Conservation (phyloP, 2,113 vertebrate genomes). For the Gila orcuttii region DNA sequence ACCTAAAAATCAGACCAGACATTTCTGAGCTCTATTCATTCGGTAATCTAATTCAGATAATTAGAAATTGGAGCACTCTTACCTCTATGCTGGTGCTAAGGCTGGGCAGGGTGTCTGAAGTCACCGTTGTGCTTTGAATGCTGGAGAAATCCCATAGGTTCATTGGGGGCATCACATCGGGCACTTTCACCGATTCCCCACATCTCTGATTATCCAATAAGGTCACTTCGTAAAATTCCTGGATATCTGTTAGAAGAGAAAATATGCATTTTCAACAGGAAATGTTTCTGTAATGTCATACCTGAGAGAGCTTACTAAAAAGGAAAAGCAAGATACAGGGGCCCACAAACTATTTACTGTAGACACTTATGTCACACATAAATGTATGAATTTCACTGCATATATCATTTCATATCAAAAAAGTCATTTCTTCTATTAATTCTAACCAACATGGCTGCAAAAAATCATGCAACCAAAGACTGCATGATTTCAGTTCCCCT, state of each 20-base stretch:
- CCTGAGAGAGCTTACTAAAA: not conserved
- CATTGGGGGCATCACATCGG: constrained; percentile 80
- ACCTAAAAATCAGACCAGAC: not conserved
- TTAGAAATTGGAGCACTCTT: constrained; percentile 43
- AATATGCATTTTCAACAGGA: not conserved
- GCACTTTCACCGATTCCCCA: constrained; percentile 78
- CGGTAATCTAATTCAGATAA: not conserved
- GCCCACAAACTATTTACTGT: not conserved
- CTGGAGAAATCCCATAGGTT: constrained; percentile 95
- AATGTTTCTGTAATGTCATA: not conserved
- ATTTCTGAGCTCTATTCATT: not conserved
- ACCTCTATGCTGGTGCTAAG: constrained; percentile 93
- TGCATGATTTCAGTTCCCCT: not conserved
- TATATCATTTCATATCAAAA: not conserved
- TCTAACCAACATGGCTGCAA: not conserved
- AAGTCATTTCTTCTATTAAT: not conserved
- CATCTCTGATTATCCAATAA: constrained; percentile 94
- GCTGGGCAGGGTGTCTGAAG: constrained; percentile 91
- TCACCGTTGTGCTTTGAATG: constrained; percentile 89
- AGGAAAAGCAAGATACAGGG: not conserved
- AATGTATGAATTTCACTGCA: not conserved
- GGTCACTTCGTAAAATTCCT: constrained; percentile 99
- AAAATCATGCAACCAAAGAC: no score
- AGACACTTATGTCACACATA: not conserved
- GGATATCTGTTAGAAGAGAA: constrained; percentile 84